Base-by-base conservation (phyloP, 2,797 vertebrate species). In the Decapterus maruadsi region DNA sequence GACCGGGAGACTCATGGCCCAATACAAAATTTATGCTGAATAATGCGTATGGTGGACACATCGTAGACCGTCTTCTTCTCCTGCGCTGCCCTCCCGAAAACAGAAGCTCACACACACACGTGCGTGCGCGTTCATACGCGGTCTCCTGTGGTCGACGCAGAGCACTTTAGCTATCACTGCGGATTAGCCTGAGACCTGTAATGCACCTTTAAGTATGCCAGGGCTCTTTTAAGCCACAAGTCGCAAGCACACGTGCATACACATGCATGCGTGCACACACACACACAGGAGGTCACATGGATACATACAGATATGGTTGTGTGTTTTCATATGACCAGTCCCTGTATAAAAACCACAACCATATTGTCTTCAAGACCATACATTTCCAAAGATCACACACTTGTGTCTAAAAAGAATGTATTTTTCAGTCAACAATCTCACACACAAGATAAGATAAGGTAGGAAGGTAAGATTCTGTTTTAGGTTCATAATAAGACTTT, bases 111-210 rank as follows among this genome's bases (percentile, higher is more conserved):
- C 46, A 53, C 50, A 66, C 38, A 68, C 50, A 57, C 14, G 48
- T 13, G 48, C 19, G 50, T 67, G 62, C 56, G 61, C 26, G 42
- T 42, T 57, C 42, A 73, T 61, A 69, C 51, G 59, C 0, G 55
- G 89, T 96, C 96, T 96, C 95, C 86, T 85, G 92, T 93, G 95
- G 95, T 93, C 92, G 87, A 89, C 90, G 91, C 92, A 92, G 92
- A 96, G 95, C 96, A 97, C 96, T 97, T 97, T 96, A 96, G 93
- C 96, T 93, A 97, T 97, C 96, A 94, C 94, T 94, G 95, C 94
- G 93, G 96, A 97, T 98, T 97, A 98, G 96, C 92, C 90, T 95
- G 95, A 96, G 94, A 95, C 93, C 93, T 95, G 94, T 96, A 97
- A 96, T 96, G 96, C 94, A 97, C 96, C 96, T 97, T 96, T 96